These are phyloP conservation scores for Tyria jacobaeae DNA, from an alignment of 2,888 invertebrate species.

Conservation along the genomic window DNA sequence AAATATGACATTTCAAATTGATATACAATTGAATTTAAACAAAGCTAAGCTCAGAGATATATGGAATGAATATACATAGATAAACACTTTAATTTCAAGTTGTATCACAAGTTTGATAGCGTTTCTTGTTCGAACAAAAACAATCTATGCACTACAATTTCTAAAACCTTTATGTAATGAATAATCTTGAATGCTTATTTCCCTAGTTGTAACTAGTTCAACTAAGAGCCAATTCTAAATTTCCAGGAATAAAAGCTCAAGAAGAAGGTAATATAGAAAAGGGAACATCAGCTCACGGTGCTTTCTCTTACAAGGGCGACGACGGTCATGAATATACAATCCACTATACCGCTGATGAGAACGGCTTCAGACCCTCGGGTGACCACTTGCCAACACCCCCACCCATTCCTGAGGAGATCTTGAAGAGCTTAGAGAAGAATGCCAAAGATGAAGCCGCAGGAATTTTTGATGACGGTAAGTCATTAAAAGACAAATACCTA, in stretches of 20 bases:
- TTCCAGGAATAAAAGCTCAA: conserved; percentile 84
- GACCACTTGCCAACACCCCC: conserved; percentile 87
- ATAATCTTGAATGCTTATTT: too few relatives aligned
- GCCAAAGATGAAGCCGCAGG: conserved; percentile 83
- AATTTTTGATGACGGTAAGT: conserved; percentile 80
- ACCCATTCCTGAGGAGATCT: conserved; percentile 85
- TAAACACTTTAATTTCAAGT: too few relatives aligned
- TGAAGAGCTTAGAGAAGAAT: conserved; percentile 79
- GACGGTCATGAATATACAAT: conserved; percentile 86
- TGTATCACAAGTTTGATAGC: too few relatives aligned
- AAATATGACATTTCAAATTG: too few relatives aligned
- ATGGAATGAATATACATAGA: too few relatives aligned
- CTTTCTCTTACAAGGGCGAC: conserved; percentile 86
- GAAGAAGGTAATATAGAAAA: conserved; percentile 73
- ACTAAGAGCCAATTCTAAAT: not conserved
- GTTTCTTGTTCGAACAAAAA: too few relatives aligned
- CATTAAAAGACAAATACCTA: not conserved
- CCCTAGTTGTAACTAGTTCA: too few relatives aligned
- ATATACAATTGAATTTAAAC: too few relatives aligned
- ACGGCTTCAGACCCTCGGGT: conserved; percentile 85
- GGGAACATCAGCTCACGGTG: conserved; percentile 78
- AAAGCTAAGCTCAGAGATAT: too few relatives aligned
- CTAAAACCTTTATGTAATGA: too few relatives aligned
- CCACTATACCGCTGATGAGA: conserved; percentile 86
- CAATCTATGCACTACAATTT: too few relatives aligned